Evolutionary conservation across 2,888 invertebrate genomes (phyloP), one percentile per base, ranked within the genome.

Genomic region (Lasioglossum lativentre): DNA sequence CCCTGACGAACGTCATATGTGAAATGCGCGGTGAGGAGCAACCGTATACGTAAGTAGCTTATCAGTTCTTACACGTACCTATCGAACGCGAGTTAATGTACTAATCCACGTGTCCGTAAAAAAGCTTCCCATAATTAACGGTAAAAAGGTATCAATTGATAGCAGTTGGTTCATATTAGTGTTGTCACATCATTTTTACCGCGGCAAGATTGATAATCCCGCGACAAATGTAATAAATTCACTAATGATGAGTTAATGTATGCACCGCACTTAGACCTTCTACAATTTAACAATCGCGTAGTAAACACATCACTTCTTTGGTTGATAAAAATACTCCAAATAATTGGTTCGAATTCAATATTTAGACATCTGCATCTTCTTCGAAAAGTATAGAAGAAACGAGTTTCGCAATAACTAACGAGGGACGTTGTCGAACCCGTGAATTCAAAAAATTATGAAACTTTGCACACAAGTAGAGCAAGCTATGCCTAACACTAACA

Each of bases 1-100:
- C 97, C 59, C 95, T 97, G 93, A 97, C 97, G 90, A 97, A 97
- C 95, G 97, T 97, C 92, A 97, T 97, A 92, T 97, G 97, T 95
- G 97, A 97, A 93, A 97, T 97, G 96, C 95, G 97, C 87, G 97
- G 97, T 52, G 97, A 97, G 94, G 96, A 96, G 89, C 96, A 96
- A 93, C 96, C 97, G 90, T 97, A 97, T 95, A 96, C 96, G 96
- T 96, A 95, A 96, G 96, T 95, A 89, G n/a, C 78, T 80, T 78
- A 81, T 77, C 56, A 40, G 34, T 45, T 16, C n/a, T 19, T 19
- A 3, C 38, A 34, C 34, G 34, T 34, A 34, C 40, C n/a, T 56
- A 34, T 40, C 12, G n/a, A 5, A 14, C 40, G 6, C 1, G 4
- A 59, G 27, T 12, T 38, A 38, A 68, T 68, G 10, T 38, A 38